A percentile compares a stretch with the other conserved stretches of the same genome.
Conservation (phyloP, 2,113 vertebrate genomes). For the Tricholaema leucomelas region DNA sequence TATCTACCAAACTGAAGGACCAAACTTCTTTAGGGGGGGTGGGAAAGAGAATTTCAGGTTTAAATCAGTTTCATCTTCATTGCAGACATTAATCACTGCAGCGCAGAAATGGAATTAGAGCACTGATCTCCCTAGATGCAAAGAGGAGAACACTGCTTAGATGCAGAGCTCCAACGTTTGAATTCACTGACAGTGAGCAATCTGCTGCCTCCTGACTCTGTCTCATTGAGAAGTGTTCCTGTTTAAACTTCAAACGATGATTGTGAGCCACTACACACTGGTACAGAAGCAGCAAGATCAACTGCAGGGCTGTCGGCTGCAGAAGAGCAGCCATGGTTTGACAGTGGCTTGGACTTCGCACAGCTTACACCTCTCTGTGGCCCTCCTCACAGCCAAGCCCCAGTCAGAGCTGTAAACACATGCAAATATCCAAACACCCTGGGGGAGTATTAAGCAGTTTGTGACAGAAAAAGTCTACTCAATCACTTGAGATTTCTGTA, state of each 20-base stretch:
- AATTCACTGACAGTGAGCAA: neutral
- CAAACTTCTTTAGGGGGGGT: neutral
- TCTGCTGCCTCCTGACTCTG: neutral
- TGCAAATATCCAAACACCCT: neutral
- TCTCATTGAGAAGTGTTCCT: neutral
- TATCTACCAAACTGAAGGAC: neutral
- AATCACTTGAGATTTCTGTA: neutral
- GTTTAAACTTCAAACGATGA: neutral
- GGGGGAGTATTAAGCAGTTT: neutral
- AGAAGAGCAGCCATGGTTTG: neutral
- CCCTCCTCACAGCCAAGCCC: neutral
- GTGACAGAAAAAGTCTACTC: neutral
- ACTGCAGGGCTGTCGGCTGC: neutral
- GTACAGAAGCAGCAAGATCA: neutral
- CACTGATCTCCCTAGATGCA: neutral
- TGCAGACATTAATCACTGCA: conserved; percentile 31
- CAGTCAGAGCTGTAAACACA: neutral
- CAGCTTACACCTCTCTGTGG: neutral
- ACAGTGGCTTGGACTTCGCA: neutral
- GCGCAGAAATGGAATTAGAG: conserved; percentile 43
- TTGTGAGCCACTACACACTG: neutral
- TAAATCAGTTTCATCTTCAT: conserved; percentile 26
- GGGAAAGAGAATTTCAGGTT: neutral
- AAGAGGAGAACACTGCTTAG: conserved; percentile 42
- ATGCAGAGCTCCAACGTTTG: conserved; percentile 8